A percentile compares a stretch with the other conserved stretches of the same genome.
Evolutionary conservation across 2,888 invertebrate genomes (phyloP).

Genomic region (Meloe dianella): DNA sequence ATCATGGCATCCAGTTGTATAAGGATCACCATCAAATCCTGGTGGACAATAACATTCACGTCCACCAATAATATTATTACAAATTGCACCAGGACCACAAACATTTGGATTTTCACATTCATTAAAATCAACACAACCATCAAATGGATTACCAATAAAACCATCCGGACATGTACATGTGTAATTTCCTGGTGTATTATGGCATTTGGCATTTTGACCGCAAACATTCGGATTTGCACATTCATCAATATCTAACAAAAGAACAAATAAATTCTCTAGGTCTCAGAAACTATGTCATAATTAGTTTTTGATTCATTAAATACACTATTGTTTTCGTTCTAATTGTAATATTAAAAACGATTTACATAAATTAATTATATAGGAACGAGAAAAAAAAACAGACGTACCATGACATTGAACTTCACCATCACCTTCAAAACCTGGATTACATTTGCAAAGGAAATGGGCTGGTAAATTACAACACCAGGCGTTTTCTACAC

Average conservation of each 20-base stretch:
- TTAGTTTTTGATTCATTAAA: conserved; percentile 2
- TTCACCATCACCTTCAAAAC: conserved; percentile 91
- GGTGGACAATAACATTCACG: conserved; percentile 84
- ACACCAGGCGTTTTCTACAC: conserved; percentile 91
- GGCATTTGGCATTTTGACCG: conserved; percentile 80
- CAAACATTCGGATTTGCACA: conserved; percentile 82
- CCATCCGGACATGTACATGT: conserved; percentile 85
- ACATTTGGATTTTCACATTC: conserved; percentile 76
- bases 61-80: conserved; percentile 80
- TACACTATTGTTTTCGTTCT: conserved; percentile 14
- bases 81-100: conserved; percentile 81
- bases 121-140: conserved; percentile 80
- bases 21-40: conserved; percentile 79
- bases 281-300: conserved; percentile 17
- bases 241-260: conserved; percentile 81
- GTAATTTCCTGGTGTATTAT: conserved; percentile 85
- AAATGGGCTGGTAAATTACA: conserved; percentile 94
- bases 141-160: conserved; percentile 82
- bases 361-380: background rate
- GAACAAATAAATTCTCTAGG: background rate
- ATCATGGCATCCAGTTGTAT: conserved; percentile 73
- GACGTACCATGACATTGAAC: conserved; percentile 78
- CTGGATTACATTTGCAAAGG: conserved; percentile 90
- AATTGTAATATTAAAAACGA: conserved; percentile 3
- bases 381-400: background rate